Percentiles rank a stretch among this genome's conserved stretches.
Evolutionary conservation across 2,888 invertebrate genomes (phyloP).

Genomic region (Dilophus febrilis): DNA sequence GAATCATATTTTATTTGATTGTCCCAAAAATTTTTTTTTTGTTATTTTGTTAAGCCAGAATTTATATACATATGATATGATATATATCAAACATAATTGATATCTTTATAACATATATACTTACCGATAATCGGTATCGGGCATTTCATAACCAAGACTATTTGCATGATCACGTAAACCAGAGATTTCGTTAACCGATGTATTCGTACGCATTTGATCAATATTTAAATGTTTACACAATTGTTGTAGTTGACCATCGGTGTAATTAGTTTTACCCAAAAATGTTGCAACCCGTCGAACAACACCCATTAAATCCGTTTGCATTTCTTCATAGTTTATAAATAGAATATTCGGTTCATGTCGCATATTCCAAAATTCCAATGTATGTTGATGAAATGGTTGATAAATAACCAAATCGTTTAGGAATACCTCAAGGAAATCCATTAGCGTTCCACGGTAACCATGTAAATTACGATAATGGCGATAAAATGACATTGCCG

Average conservation of each 20-base stretch:
- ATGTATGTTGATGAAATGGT: conserved; percentile 1
- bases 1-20: too few species aligned
- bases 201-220: too few species aligned
- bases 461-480: conserved; percentile 12
- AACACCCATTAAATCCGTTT: conserved; percentile 3
- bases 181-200: too few species aligned
- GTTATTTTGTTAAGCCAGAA: too few species aligned
- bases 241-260: conserved; percentile 1
- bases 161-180: too few species aligned
- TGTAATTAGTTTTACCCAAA: not conserved
- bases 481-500: conserved; percentile 58
- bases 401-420: conserved; percentile 1
- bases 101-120: too few species aligned
- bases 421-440: conserved; percentile 1
- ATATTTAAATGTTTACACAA: not conserved
- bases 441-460: conserved; percentile 2
- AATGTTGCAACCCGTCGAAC: conserved; percentile 2
- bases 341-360: conserved; percentile 5
- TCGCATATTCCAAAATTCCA: conserved; percentile 4
- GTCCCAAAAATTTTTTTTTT: too few species aligned
- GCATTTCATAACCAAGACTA: too few species aligned
- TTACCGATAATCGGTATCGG: too few species aligned
- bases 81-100: too few species aligned
- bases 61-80: too few species aligned
- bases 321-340: conserved; percentile 5